Evolutionary conservation across 2,888 invertebrate genomes (phyloP).

Genomic region (Epinotia brunnichana): DNA sequence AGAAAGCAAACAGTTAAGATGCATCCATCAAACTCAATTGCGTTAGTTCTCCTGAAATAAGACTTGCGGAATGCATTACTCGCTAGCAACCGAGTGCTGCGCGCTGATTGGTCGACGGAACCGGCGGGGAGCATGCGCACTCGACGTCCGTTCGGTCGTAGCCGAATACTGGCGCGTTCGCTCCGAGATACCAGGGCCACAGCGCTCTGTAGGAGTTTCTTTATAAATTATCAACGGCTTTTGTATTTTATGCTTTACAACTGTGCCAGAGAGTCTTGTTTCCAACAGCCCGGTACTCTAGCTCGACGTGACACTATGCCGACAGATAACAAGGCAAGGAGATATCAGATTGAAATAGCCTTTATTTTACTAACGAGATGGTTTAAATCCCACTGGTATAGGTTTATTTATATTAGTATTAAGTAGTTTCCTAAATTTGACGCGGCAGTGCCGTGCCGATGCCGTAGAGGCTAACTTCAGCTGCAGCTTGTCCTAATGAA

Average conservation of each 20-base stretch:
- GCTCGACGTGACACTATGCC: conserved; percentile 67
- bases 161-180: conserved; percentile 83
- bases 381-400: conserved; percentile 47
- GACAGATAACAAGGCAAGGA: conserved; percentile 68
- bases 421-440: conserved; percentile 76
- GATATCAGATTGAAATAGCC: conserved; percentile 54
- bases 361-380: conserved; percentile 49
- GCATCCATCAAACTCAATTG: conserved; percentile 45
- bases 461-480: conserved; percentile 62
- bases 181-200: conserved; percentile 80
- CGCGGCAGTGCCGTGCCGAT: conserved; percentile 66
- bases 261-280: conserved; percentile 47
- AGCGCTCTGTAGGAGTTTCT: conserved; percentile 79
- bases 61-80: conserved; percentile 53
- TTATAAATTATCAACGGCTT: conserved; percentile 41
- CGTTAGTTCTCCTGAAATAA: conserved; percentile 50
- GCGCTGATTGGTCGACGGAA: conserved; percentile 73
- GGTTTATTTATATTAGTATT: conserved; percentile 58
- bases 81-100: conserved; percentile 60
- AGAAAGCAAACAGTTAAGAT: conserved; percentile 35
- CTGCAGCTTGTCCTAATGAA: conserved; percentile 50
- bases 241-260: conserved; percentile 52
- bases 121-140: conserved; percentile 81
- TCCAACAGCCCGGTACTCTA: conserved; percentile 47
- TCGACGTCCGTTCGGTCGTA: conserved; percentile 73